Evolutionary conservation across 2,113 vertebrate genomes (phyloP), one percentile per base, ranked within the genome.

Genomic region (Notiomystis cincta): DNA sequence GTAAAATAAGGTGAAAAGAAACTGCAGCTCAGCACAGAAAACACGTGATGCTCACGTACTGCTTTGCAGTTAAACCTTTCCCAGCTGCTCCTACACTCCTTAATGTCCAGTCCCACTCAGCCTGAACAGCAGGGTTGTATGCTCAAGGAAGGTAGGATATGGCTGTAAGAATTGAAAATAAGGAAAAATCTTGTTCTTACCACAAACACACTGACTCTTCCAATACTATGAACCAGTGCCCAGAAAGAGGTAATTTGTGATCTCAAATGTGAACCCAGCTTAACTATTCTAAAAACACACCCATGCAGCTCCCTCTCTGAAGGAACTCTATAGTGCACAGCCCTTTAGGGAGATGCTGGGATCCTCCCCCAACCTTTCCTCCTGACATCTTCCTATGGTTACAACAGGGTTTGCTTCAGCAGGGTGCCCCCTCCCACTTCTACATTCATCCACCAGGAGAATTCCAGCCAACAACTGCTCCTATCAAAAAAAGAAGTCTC

Each of bases 391-490:
- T 89, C 83, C 64, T 51, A 16, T 4, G 20, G 6, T 53, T 75
- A 58, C 38, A 78, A 69, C 25, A 82, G 35, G 37, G 15, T 51
- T 66, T 56, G 70, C 42, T 82, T 83, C 79, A 90, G 60, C 25
- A 54, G 57, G 25, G 56, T 67, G 21, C 22, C 66, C 31, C 25
- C n/a, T 44, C 66, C 82, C 21, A 0, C 15, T 19, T 60, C 70
- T 28, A 28, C 31, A 10, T 61, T 54, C 72, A 72, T 40, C 44
- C 37, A 87, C 47, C 48, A 56, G 24, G 40, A 78, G 61, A 96
- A 96, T 90, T 90, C 60, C 86, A 96, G 88, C 31, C 65, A 94
- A 75, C 67, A 96, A 87, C 85, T 81, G 90, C 44, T 87, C 37
- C 65, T 61, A 83, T 75, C 56, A 67, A 96, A 92, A 86, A 93